Conservation (phyloP, 2,113 vertebrate species). For the Catagonus wagneri region DNA sequence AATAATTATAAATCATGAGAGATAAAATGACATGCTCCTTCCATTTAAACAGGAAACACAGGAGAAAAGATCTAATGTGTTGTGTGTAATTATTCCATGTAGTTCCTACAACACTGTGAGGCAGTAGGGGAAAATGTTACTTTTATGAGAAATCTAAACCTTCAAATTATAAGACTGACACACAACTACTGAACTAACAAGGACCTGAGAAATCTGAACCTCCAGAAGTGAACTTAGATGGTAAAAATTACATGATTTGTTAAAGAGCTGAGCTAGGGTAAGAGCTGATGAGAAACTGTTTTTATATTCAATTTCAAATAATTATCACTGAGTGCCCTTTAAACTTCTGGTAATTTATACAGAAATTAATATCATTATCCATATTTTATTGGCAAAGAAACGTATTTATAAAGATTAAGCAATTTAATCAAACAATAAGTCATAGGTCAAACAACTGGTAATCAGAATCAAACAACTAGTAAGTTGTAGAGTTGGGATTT, state of each 20-base stretch:
- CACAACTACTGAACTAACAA: too few relatives aligned
- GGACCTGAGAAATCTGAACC: neutral
- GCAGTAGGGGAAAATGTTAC: neutral
- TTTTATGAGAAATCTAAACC: neutral
- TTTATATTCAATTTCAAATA: slow-evolving; percentile 21
- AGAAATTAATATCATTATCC: neutral
- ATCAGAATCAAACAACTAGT: slow-evolving; percentile 8
- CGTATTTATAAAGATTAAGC: neutral
- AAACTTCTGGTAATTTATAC: slow-evolving; percentile 10
- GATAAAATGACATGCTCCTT: neutral
- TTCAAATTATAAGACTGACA: too few relatives aligned
- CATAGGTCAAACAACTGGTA: neutral
- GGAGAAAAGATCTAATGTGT: neutral
- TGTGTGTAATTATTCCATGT: neutral
- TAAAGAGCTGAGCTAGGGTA: neutral
- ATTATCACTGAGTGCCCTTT: neutral
- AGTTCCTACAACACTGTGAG: neutral
- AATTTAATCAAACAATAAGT: neutral
- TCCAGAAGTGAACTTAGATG: neutral
- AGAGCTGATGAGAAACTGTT: neutral
- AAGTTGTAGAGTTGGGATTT: neutral
- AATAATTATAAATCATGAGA: neutral
- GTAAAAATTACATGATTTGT: slow-evolving; percentile 31
- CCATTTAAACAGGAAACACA: neutral
- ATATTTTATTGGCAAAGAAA: slow-evolving; percentile 34